Percentiles rank a stretch among this genome's conserved stretches.
phyloP scores from a whole-genome alignment of 2,888 invertebrate genomes.

The Drosophila meridionalis region DNA sequence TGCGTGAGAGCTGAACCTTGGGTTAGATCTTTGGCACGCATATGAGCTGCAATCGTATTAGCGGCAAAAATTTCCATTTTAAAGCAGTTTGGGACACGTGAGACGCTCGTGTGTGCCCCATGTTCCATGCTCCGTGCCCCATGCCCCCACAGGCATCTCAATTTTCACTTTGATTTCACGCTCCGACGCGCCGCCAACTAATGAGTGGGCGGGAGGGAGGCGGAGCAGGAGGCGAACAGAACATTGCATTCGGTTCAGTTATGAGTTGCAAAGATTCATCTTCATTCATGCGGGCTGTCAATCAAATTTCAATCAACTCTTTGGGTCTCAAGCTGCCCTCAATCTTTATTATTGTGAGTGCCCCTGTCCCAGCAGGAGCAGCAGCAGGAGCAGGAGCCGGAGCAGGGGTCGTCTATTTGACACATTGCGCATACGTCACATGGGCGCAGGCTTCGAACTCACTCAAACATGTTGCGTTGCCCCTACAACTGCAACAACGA shows the following conservation, averaged over 20 bases:
- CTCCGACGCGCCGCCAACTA: slow-evolving; percentile 54
- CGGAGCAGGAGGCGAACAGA: not conserved
- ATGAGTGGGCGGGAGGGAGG: slow-evolving; percentile 20
- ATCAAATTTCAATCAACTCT: slow-evolving; percentile 66
- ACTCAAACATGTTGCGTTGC: slow-evolving; percentile 74
- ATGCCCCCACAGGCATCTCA: slow-evolving; percentile 1
- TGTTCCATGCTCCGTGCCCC: not conserved
- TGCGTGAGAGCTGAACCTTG: slow-evolving; percentile 54
- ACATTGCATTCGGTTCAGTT: slow-evolving; percentile 2
- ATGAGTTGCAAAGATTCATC: slow-evolving; percentile 40
- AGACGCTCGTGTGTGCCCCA: slow-evolving; percentile 27
- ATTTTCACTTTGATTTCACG: slow-evolving; percentile 67
- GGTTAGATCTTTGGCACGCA: slow-evolving; percentile 52
- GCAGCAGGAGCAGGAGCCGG: not conserved
- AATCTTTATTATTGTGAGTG: slow-evolving; percentile 47
- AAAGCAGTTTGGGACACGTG: slow-evolving; percentile 68
- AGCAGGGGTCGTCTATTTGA: slow-evolving; percentile 14
- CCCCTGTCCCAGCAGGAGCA: not conserved
- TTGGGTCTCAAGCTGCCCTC: slow-evolving; percentile 24
- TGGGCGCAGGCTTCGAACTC: slow-evolving; percentile 56
- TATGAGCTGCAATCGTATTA: slow-evolving; percentile 55
- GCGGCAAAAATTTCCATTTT: slow-evolving; percentile 63
- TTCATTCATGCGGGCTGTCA: slow-evolving; percentile 58
- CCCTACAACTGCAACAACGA: slow-evolving; percentile 63
- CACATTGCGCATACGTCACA: slow-evolving; percentile 53